Evolutionary conservation across 2,797 vertebrate genomes (phyloP).

Genomic region (Fundulus diaphanus): DNA sequence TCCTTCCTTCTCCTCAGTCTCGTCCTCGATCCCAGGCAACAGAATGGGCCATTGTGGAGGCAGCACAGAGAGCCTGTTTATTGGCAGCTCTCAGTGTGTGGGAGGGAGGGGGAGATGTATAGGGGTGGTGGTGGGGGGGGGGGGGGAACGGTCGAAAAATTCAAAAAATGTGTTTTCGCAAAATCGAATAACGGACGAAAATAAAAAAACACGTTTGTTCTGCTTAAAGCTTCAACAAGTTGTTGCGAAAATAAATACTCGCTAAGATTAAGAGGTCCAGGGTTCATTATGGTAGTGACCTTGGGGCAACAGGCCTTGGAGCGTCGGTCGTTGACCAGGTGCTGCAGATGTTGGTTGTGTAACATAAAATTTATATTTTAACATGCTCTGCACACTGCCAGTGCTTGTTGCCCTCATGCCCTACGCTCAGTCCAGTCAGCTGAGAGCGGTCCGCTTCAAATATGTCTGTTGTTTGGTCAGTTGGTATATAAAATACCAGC

Average conservation of each 20-base stretch:
- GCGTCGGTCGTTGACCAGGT: no score
- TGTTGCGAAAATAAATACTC: background rate
- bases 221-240: background rate
- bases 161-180: constrained; percentile 18
- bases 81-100: constrained; percentile 63
- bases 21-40: constrained; percentile 54
- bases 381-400: background rate
- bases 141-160: constrained; percentile 20
- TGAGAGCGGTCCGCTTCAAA: no score
- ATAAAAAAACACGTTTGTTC: background rate
- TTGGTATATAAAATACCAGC: background rate
- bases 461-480: background rate
- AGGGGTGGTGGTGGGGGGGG: constrained; percentile 18
- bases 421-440: no score
- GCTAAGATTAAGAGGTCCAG: background rate
- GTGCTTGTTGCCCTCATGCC: background rate
- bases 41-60: constrained; percentile 73
- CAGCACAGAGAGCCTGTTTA: constrained; percentile 75
- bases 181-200: background rate
- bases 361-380: no score
- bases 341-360: no score
- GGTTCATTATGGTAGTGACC: background rate
- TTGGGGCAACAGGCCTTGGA: background rate
- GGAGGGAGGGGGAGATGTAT: constrained; percentile 34
- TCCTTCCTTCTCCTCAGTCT: constrained; percentile 49